Percentiles rank a stretch among this genome's conserved stretches.
Conservation (phyloP, 2,888 invertebrate species). For the Melitaea athalia region DNA sequence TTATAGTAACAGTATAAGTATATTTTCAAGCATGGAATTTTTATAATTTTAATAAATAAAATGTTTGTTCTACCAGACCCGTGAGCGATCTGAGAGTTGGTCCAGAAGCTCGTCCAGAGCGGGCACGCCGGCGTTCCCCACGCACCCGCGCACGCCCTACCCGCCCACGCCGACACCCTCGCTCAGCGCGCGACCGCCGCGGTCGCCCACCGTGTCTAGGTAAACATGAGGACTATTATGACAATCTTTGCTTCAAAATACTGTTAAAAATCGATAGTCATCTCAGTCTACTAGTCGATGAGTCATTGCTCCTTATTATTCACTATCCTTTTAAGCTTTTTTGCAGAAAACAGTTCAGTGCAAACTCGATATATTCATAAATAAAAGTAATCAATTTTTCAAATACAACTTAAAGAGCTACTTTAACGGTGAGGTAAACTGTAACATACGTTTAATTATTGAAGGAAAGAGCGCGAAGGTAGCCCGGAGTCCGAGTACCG, state of each 20-base stretch:
- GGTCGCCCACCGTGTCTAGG: conserved; percentile 86
- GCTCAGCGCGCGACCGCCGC: conserved; percentile 87
- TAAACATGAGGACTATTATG: conserved; percentile 35
- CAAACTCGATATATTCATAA: too few relatives aligned
- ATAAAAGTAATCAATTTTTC: too few relatives aligned
- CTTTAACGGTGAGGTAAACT: too few relatives aligned
- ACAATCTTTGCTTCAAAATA: not conserved
- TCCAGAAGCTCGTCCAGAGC: conserved; percentile 87
- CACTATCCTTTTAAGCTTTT: not conserved
- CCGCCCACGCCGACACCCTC: conserved; percentile 88
- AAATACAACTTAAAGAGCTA: not conserved
- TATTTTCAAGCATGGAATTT: not conserved
- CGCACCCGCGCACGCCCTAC: conserved; percentile 94
- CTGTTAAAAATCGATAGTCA: not conserved
- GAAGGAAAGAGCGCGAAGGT: conserved; percentile 77
- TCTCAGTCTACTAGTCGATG: too few relatives aligned
- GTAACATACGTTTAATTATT: not conserved
- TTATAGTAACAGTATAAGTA: not conserved
- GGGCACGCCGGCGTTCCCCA: conserved; percentile 96
- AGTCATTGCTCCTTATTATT: too few relatives aligned
- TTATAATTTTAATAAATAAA: not conserved
- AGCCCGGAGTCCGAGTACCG: conserved; percentile 79
- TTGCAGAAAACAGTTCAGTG: too few relatives aligned
- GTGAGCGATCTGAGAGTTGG: conserved; percentile 86
- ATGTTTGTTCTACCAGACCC: conserved; percentile 50